Base-by-base conservation (phyloP, 2,797 vertebrate species). In the Hipposideros larvatus region DNA sequence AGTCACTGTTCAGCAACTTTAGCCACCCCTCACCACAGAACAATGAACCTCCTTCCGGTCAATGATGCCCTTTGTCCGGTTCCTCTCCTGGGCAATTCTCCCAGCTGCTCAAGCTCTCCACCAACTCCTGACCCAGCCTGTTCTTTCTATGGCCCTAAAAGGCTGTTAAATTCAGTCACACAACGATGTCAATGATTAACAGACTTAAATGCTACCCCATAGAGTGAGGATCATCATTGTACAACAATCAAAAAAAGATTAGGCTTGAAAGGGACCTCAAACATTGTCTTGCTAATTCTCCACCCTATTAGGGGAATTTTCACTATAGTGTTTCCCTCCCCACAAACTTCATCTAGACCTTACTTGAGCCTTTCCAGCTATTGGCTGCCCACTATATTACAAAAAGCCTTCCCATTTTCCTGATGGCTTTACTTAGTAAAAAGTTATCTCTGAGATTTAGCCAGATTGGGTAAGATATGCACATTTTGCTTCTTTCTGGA, bases 241-340 rank as follows among this genome's bases (percentile, higher is more conserved):
- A 63, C 53, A 48, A 10, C 19, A 71, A 75, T 71, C 59, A 66
- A 94, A 92, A 91, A 63, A 70, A 80, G 85, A 80, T 51, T 87
- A 71, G 59, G 57, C 24, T 73, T 68, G 7, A 91, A 88, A 95
- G 59, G n/a, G 22, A 59, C 46, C 9, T 59, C 48, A 73, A 53
- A 92, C 2, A 14, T 59, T 57, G 59, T 78, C 34, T 22, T 91
- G 41, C 3, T 93, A 53, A 87, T 77, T 80, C 80, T 28, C 34
- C 57, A 51, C 1, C 1, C 80, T 66, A 71, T 48, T 71, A 37
- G 55, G 71, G 73, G 11, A 83, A 68, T 57, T 70, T 93, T 92
- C 43, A 75, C 24, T 84, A 16, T 6, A 57, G 2, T 1, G 19
- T 55, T 41, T 83, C 10, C 51, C 6, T 92, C 1, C 13, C 22